These are phyloP conservation scores for Trogon melanurus DNA, from an alignment of 2,113 vertebrate species.

Conservation along the genomic window DNA sequence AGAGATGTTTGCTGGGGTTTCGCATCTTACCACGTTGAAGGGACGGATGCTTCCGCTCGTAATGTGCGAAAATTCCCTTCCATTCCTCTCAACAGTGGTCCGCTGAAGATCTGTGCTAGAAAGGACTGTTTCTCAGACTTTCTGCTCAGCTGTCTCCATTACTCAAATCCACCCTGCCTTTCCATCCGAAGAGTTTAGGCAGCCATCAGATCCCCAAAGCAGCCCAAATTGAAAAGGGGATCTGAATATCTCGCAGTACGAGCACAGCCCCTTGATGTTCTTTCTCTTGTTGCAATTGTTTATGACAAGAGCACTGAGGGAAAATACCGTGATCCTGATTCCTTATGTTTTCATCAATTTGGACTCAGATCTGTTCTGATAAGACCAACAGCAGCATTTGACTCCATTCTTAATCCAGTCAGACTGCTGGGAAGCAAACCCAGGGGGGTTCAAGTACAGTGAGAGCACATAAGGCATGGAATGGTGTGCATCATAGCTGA, in stretches of 20 bases:
- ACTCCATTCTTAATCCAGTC: constrained; percentile 60
- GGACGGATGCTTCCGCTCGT: neutral
- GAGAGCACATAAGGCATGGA: neutral
- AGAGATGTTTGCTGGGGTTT: neutral
- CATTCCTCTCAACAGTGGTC: neutral
- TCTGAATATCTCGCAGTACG: neutral
- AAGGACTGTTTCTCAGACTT: neutral
- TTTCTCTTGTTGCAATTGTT: constrained; percentile 4
- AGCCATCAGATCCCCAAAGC: constrained; percentile 26
- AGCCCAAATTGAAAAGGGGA: neutral
- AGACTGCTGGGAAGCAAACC: constrained; percentile 24
- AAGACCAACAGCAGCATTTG: constrained; percentile 34
- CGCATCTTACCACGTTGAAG: neutral
- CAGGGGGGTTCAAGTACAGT: neutral
- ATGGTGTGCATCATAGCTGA: neutral
- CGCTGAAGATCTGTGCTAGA: neutral
- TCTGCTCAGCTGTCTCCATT: neutral
- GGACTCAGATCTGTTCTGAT: constrained; percentile 56
- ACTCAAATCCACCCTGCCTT: neutral
- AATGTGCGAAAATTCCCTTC: neutral
- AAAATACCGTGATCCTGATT: constrained; percentile 2
- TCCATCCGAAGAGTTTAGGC: neutral
- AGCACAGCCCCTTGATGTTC: neutral
- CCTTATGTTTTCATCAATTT: neutral
- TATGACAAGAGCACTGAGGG: constrained; percentile 32